A percentile compares a stretch with the other conserved stretches of the same genome.
Conservation (phyloP, 2,888 invertebrate species). For the Dexiosoma caninum region DNA sequence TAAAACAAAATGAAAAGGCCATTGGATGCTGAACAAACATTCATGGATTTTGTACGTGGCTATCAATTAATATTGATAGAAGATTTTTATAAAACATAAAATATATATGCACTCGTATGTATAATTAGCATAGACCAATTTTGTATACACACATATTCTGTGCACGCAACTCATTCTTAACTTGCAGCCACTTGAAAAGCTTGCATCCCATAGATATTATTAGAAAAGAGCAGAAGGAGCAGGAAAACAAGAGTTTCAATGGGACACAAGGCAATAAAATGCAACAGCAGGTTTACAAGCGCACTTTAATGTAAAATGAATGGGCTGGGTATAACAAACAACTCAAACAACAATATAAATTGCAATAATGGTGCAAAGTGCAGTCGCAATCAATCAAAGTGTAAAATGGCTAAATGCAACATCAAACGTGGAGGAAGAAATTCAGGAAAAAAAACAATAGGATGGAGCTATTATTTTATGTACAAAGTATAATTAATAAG, state of each 20-base stretch:
- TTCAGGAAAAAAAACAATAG: neutral
- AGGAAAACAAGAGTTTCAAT: conserved; percentile 9
- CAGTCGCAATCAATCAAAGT: conserved; percentile 74
- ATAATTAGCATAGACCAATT: conserved; percentile 50
- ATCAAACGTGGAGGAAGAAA: conserved; percentile 24
- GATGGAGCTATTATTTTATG: neutral
- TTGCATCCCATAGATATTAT: neutral
- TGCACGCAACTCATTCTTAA: neutral
- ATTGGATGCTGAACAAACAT: conserved; percentile 27
- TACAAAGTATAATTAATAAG: too few species aligned
- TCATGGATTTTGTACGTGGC: conserved; percentile 35
- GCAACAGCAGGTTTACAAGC: conserved; percentile 53
- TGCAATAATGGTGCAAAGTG: conserved; percentile 66
- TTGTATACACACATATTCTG: neutral
- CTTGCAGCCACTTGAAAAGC: neutral
- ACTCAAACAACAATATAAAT: conserved; percentile 23
- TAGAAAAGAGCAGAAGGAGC: neutral
- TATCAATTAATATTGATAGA: conserved; percentile 59
- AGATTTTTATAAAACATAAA: conserved; percentile 18
- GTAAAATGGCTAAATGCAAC: conserved; percentile 56
- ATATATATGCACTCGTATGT: conserved; percentile 11
- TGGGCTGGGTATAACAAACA: neutral
- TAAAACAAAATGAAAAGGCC: conserved; percentile 47
- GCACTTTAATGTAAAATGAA: conserved; percentile 22
- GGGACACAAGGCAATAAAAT: conserved; percentile 51